phyloP scores from a whole-genome alignment of 2,888 invertebrate genomes.

The Tuta absoluta region DNA sequence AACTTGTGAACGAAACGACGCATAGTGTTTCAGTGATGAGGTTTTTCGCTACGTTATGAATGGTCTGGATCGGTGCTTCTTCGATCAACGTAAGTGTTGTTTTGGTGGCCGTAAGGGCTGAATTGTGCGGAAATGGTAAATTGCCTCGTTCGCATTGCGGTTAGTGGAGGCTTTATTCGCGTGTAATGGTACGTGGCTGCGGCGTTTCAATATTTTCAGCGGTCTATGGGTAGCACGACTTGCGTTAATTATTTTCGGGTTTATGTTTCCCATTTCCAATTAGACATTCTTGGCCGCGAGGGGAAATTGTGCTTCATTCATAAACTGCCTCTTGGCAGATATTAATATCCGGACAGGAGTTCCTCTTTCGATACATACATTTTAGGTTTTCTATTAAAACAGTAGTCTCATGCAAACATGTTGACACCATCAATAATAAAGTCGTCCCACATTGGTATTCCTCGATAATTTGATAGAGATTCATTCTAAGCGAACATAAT shows the following conservation, averaged over 20 bases:
- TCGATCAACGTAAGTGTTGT: constrained; percentile 80
- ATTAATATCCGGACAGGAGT: constrained; percentile 11
- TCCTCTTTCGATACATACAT: neutral
- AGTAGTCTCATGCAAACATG: neutral
- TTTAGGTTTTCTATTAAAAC: neutral
- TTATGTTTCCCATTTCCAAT: constrained; percentile 33
- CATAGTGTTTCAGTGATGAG: constrained; percentile 75
- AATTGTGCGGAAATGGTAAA: constrained; percentile 59
- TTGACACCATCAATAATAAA: constrained; percentile 22
- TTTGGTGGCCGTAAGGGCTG: constrained; percentile 49
- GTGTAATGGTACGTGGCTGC: constrained; percentile 57
- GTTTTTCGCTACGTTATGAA: constrained; percentile 77
- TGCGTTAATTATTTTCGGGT: constrained; percentile 45
- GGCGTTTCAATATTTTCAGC: constrained; percentile 61
- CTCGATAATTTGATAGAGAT: neutral
- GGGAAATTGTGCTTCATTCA: constrained; percentile 22
- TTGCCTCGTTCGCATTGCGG: constrained; percentile 62
- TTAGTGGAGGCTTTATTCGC: constrained; percentile 58
- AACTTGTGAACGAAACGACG: constrained; percentile 66
- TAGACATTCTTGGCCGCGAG: constrained; percentile 22
- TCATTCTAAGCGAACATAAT: constrained; percentile 15
- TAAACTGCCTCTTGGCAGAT: constrained; percentile 14
- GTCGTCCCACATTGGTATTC: constrained; percentile 23
- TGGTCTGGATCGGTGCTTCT: constrained; percentile 81
- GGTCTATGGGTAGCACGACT: constrained; percentile 42